Base-by-base conservation (phyloP, 2,113 vertebrate species). In the Antigone vipio region DNA sequence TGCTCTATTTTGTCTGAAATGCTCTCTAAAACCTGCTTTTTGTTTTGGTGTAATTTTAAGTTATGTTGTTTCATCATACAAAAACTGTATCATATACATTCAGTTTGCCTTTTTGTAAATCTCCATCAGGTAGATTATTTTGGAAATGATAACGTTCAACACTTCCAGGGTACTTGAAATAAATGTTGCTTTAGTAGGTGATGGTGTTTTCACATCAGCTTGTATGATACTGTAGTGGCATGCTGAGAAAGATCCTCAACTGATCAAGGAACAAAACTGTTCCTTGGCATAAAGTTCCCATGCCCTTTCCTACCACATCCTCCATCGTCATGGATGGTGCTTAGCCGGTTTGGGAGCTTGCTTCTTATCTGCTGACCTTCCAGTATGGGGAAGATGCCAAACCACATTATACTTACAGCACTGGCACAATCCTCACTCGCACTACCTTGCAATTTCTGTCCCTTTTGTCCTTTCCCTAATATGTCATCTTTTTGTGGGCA, bases 181-280 rank as follows among this genome's bases (percentile, higher is more conserved):
- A 77, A 38, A 19, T 58, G 12, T 14, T 74, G 14, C 21, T 75
- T 59, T 60, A 40, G 21, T 30, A 62, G 12, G 7, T 66, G 47
- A 23, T 49, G 3, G 1, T 69, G 18, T 18, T 60, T 71, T 80
- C 45, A 69, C 32, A 68, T 56, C 38, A 9, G 15, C 11, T 53
- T 64, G 2, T 38, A 26, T 79, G 11, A 9, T 32, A 30, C 35
- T 69, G 6, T 44, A 50, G 22, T 30, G 34, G 17, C 29, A 86
- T 29, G 15, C 21, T 69, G 32, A 86, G 75, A 32, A 94, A 72
- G 9, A 49, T 24, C 10, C 9, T 67, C 45, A 73, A 2, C 4
- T 52, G 29, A 22, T 6, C n/a, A n/a, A n/a, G n/a, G n/a, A n/a
- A 19, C 0, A 2, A 29, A 32, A 9, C 5, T 35, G 10, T 64